Base-by-base conservation (phyloP, 2,797 vertebrate species). In the Tenualosa thibaudeaui region DNA sequence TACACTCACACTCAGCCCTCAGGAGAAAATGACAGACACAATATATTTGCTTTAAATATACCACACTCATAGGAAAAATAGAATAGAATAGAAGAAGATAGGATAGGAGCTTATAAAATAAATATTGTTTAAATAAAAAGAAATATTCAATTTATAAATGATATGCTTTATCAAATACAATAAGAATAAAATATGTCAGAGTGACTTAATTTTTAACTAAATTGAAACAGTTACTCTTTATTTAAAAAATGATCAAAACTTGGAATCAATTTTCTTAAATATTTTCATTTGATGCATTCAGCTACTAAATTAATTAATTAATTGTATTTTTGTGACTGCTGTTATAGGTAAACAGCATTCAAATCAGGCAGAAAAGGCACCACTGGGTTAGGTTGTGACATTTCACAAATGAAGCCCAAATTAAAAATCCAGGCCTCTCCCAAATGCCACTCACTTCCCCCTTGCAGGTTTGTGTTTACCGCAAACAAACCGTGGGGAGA, bases 371-470 rank as follows among this genome's bases (percentile, higher is more conserved):
- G 65, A 60, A 82, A 82, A 85, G 54, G 62, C 82, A 75, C 54
- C 60, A 71, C 81, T 82, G 75, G 82, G 83, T 65, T 46, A 71
- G 86, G 88, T 90, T 90, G 87, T 89, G 89, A 91, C 89, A 88
- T 88, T 86, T 89, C 86, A 85, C 86, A 89, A 90, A 90, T 90
- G 81, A 90, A 87, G 81, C 84, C 86, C 88, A 85, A 83, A 89
- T 89, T 89, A 84, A 89, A 89, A 83, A 65, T 87, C 86, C 84
- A 88, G 82, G 81, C 84, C 84, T 87, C 81, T 85, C 81, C n/a
- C 82, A 86, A 89, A 90, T 88, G 88, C 87, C 89, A 87, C 81
- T 86, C 89, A 88, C 90, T 90, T 89, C 90, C 87, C 84, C 87
- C 87, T 89, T 84, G 68, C 86, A 84, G 51, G 81, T 84, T 83